Conservation (phyloP, 1,140 invertebrate genomes). For the Drosophila gunungcola region DNA sequence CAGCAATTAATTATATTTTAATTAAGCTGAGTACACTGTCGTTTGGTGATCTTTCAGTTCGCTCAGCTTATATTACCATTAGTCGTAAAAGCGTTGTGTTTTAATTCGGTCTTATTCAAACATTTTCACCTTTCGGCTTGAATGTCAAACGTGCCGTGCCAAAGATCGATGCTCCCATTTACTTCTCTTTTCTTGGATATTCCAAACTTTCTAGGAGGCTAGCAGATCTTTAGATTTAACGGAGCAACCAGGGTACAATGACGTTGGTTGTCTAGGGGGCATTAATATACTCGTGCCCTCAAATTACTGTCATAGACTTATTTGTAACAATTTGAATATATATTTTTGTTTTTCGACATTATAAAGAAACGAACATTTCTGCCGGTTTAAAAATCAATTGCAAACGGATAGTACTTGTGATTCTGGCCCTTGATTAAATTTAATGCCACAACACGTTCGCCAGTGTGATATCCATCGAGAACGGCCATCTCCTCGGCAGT, state of each 20-base stretch:
- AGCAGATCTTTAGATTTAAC: background rate
- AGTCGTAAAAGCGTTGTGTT: slow-evolving; percentile 3
- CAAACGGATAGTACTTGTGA: slow-evolving; percentile 88
- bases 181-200: background rate
- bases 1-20: background rate
- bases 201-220: background rate
- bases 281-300: background rate
- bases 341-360: slow-evolving; percentile 6
- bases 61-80: slow-evolving; percentile 1
- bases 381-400: slow-evolving; percentile 85
- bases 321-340: slow-evolving; percentile 18
- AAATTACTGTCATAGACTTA: slow-evolving; percentile 3
- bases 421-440: slow-evolving; percentile 77
- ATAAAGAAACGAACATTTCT: background rate
- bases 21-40: background rate
- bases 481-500: slow-evolving; percentile 87
- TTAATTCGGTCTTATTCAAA: slow-evolving; percentile 13
- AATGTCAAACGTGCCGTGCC: slow-evolving; percentile 18
- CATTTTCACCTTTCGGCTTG: slow-evolving; percentile 20
- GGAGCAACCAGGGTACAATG: slow-evolving; percentile 6
- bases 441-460: slow-evolving; percentile 86
- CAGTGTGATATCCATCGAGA: slow-evolving; percentile 88
- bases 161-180: slow-evolving; percentile 31
- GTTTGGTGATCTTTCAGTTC: background rate
- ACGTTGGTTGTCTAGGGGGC: slow-evolving; percentile 8